These are phyloP conservation scores for Brachionus angularis DNA, from an alignment of 1,140 invertebrate species.

Conservation along the genomic window DNA sequence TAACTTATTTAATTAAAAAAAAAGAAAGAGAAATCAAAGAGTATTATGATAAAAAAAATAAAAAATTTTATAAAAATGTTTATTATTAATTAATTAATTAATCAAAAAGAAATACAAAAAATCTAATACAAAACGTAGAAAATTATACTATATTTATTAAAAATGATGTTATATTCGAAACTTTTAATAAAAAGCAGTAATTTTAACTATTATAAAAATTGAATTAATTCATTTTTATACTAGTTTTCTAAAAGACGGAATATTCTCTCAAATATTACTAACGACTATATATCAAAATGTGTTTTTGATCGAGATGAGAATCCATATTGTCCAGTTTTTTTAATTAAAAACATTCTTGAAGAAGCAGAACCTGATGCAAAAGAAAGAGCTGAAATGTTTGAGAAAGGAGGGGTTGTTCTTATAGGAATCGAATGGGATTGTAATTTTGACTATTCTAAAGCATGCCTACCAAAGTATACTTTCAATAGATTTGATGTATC, in stretches of 20 bases:
- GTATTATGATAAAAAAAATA: not conserved
- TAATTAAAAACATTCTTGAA: conserved; percentile 57
- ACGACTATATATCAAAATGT: not conserved
- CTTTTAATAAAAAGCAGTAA: conserved; percentile 42
- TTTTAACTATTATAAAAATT: not conserved
- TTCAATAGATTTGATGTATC: conserved; percentile 58
- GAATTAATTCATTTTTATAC: too few relatives aligned
- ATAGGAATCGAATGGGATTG: conserved; percentile 62
- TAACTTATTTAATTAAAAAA: too few relatives aligned
- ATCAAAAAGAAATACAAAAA: conserved; percentile 24
- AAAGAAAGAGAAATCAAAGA: conserved; percentile 36
- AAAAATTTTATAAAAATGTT: not conserved
- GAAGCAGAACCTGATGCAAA: conserved; percentile 55
- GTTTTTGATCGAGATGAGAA: conserved; percentile 43
- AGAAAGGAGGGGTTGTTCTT: conserved; percentile 60
- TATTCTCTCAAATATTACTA: not conserved
- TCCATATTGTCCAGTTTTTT: conserved; percentile 61
- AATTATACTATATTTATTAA: conserved; percentile 46
- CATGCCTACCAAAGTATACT: conserved; percentile 56
- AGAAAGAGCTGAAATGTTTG: conserved; percentile 14
- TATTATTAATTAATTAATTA: not conserved
- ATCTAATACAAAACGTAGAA: conserved; percentile 39
- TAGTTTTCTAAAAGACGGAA: too few relatives aligned
- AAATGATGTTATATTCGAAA: conserved; percentile 44
- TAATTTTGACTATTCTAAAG: conserved; percentile 58